Percentiles rank a stretch among this genome's conserved stretches.
Evolutionary conservation across 2,888 invertebrate species (phyloP).

Genomic region (Nephrotoma guestfalica): DNA sequence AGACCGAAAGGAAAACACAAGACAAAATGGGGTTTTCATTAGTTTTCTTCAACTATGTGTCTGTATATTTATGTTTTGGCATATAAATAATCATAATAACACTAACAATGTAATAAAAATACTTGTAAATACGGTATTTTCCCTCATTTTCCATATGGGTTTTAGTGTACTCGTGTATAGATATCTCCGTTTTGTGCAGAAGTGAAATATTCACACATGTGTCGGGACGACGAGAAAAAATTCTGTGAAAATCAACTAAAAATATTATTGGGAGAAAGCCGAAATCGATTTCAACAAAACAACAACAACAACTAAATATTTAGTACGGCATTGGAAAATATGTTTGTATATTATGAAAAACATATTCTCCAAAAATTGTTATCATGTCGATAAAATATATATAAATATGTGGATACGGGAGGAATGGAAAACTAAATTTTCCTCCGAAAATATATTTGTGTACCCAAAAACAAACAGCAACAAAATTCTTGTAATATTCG

Average conservation of each 20-base stretch:
- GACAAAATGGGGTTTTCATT: neutral
- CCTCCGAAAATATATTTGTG: neutral
- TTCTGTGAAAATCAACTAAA: neutral
- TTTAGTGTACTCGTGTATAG: neutral
- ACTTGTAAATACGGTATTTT: neutral
- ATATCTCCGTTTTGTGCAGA: neutral
- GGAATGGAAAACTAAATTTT: neutral
- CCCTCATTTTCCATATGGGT: neutral
- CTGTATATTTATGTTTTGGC: neutral
- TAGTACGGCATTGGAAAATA: neutral
- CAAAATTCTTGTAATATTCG: neutral
- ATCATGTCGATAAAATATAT: neutral
- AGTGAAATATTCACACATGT: neutral
- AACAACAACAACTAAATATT: neutral
- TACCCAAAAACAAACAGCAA: neutral
- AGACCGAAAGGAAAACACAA: neutral
- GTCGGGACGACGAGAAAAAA: neutral
- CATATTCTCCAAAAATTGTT: neutral
- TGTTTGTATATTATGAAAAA: neutral
- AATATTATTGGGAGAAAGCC: neutral
- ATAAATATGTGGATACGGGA: neutral
- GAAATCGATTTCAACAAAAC: neutral
- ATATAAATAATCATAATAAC: neutral
- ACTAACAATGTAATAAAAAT: neutral
- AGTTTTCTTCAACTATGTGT: neutral